Evolutionary conservation across 2,888 invertebrate species (phyloP).

Genomic region (Bruchidius siliquastri): DNA sequence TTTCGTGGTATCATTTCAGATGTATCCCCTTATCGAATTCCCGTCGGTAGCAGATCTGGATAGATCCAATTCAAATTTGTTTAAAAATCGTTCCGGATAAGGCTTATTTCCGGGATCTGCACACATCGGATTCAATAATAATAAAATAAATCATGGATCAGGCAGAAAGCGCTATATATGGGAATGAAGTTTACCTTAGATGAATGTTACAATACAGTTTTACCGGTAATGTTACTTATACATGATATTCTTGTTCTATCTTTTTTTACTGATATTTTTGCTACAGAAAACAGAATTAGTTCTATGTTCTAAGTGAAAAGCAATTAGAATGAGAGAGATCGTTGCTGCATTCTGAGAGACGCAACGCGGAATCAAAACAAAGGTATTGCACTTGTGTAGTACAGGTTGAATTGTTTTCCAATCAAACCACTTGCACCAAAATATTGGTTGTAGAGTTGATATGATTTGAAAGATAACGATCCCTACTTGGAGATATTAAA

Average conservation of each 20-base stretch:
- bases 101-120: not conserved
- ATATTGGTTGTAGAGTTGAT: too few species aligned
- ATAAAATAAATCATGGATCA: not conserved
- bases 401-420: too few species aligned
- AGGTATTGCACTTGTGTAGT: too few species aligned
- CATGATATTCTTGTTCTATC: not conserved
- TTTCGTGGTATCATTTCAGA: not conserved
- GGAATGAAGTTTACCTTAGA: not conserved
- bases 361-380: too few species aligned
- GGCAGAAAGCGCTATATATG: not conserved
- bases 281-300: too few species aligned
- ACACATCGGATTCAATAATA: not conserved
- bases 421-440: too few species aligned
- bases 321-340: too few species aligned
- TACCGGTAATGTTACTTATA: not conserved
- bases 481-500: too few species aligned
- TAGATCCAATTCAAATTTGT: not conserved
- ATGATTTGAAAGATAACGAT: too few species aligned
- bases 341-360: too few species aligned
- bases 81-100: not conserved
- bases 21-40: not conserved
- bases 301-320: too few species aligned
- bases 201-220: not conserved
- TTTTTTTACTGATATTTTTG: too few species aligned
- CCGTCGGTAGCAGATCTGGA: not conserved